These are phyloP conservation scores for Xenopus laevis DNA, from an alignment of 2,113 vertebrate species.

Conservation along the genomic window DNA sequence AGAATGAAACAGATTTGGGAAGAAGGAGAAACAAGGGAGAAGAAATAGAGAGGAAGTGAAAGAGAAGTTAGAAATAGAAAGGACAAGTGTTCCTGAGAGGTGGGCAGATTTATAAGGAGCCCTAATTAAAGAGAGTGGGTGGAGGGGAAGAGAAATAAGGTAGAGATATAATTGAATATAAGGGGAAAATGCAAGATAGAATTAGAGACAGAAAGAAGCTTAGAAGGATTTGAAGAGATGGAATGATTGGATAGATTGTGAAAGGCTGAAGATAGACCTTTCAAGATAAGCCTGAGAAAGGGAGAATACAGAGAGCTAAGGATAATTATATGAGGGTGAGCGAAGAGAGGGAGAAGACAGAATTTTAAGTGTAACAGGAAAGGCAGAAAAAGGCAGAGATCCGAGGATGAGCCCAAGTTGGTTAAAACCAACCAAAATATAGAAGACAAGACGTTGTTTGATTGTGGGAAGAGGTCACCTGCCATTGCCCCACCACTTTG, in stretches of 20 bases:
- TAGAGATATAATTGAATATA: no score
- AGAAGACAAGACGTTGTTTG: no score
- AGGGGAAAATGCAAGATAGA: background rate
- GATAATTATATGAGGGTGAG: no score
- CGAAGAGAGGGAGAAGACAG: no score
- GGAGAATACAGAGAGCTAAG: background rate
- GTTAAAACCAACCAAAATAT: no score
- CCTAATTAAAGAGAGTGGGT: background rate
- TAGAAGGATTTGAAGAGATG: background rate
- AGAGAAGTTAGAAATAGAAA: slow-evolving; percentile 3
- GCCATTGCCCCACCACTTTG: no score
- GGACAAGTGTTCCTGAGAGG: background rate
- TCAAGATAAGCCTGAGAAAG: background rate
- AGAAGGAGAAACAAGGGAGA: slow-evolving; percentile 60
- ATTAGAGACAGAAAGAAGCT: background rate
- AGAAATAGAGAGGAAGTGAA: background rate
- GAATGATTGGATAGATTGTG: no score
- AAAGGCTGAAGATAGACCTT: no score
- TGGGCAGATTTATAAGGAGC: background rate
- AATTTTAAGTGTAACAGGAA: no score
- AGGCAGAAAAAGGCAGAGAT: no score
- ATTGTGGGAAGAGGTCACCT: no score
- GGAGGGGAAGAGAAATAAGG: background rate
- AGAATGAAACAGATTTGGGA: slow-evolving; percentile 53
- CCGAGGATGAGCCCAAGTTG: no score